Base-by-base conservation (phyloP, 2,113 vertebrate genomes). In the Eulacestoma nigropectus region DNA sequence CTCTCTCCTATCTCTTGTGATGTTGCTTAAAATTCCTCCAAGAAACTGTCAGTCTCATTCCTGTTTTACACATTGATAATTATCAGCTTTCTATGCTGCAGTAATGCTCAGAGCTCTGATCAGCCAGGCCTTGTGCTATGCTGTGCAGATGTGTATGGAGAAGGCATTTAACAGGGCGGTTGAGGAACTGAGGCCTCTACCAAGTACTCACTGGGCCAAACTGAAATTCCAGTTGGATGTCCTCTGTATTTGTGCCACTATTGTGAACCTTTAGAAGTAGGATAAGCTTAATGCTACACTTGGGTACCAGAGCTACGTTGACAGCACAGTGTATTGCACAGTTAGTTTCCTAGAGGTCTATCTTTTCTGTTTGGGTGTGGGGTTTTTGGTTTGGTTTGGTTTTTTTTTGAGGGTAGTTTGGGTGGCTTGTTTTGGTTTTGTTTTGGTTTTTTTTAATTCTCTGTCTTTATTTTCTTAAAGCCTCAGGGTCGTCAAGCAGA, bases 401-500 rank as follows among this genome's bases (percentile, higher is more conserved):
- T 37, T n/a, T 46, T 46, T 39, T 46, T 49, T 57, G 16, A 53
- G n/a, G 9, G 17, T 11, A 33, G 11, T 15, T 69, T 32, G 16
- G 12, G 4, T 62, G 32, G 4, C 19, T 60, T 68, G 21, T 32
- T 78, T 49, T 59, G 12, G 2, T 50, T 11, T n/a, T 9, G 3
- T 16, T 26, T 3, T 27, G n/a, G n/a, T 23, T 42, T 12, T 75
- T 62, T 86, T 62, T 64, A 47, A 42, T 7, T 81, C 6, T 63
- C 13, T 37, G 2, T 59, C 49, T 90, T 84, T 72, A 22, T 47
- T 84, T 84, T 37, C 47, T 72, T 96, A 75, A 97, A 99, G 99
- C 99, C 99, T 89, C 99, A 99, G 95, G 99, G 99, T 91, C 98
- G 99, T 46, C 98, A 98, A 50, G 62, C 91, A 83, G 99, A 99